These are phyloP conservation scores for Scaptodrosophila lebanonensis DNA, from an alignment of 1,140 invertebrate species.

Conservation along the genomic window DNA sequence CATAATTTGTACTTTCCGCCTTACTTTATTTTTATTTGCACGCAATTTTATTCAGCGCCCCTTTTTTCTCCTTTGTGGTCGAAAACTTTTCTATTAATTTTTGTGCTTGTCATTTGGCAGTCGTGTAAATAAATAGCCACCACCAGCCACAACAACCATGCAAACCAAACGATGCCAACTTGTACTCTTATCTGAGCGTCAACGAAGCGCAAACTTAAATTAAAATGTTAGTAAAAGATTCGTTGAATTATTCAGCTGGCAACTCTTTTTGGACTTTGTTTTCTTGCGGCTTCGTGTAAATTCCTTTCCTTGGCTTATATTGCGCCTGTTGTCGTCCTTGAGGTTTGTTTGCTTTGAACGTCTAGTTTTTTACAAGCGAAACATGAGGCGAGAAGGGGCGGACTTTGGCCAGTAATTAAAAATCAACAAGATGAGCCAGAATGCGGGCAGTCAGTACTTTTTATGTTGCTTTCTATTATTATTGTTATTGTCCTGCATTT, in stretches of 20 bases:
- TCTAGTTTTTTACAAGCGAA: no score
- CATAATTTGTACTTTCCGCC: slow-evolving; percentile 71
- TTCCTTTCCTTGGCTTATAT: no score
- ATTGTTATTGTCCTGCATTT: not conserved
- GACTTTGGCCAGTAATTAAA: slow-evolving; percentile 57
- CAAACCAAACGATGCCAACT: slow-evolving; percentile 3
- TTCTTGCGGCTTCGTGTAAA: slow-evolving; percentile 40
- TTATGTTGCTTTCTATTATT: not conserved
- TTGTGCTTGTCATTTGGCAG: slow-evolving; percentile 60
- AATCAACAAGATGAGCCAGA: slow-evolving; percentile 37
- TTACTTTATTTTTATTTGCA: slow-evolving; percentile 49
- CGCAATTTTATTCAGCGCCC: no score
- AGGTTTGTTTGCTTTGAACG: no score
- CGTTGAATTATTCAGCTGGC: slow-evolving; percentile 66
- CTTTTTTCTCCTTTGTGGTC: no score
- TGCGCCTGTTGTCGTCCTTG: no score
- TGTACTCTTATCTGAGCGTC: slow-evolving; percentile 61
- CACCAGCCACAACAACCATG: not conserved
- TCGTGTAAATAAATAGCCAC: slow-evolving; percentile 65
- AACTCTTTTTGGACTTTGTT: slow-evolving; percentile 40
- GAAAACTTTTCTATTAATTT: slow-evolving; percentile 73
- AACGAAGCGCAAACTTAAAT: slow-evolving; percentile 72
- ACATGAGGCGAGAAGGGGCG: no score
- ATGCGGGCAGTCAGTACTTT: not conserved
- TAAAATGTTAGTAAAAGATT: slow-evolving; percentile 73